Percentiles rank a stretch among this genome's conserved stretches.
These are phyloP conservation scores for Serrognathus titanus DNA, from an alignment of 2,888 invertebrate genomes.

Conservation along the genomic window DNA sequence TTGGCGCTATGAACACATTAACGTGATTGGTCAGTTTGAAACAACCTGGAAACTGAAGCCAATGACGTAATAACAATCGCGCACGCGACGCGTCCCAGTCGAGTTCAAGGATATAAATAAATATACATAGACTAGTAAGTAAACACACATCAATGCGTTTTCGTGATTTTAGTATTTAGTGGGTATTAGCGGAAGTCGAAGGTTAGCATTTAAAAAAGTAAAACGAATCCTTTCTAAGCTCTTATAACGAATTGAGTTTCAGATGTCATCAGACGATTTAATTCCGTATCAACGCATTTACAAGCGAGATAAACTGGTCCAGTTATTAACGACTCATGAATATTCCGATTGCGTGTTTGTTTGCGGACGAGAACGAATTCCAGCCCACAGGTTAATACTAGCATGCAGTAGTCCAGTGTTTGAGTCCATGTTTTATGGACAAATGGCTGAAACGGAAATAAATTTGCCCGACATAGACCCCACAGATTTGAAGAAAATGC, in stretches of 20 bases:
- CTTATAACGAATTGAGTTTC: constrained; percentile 9
- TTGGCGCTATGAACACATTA: background rate
- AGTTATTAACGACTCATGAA: constrained; percentile 24
- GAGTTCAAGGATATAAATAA: constrained; percentile 37
- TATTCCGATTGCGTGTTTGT: constrained; percentile 57
- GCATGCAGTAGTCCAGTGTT: constrained; percentile 67
- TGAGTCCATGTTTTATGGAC: constrained; percentile 66
- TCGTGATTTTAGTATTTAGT: background rate
- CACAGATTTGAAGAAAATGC: constrained; percentile 57
- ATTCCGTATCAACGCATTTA: constrained; percentile 12
- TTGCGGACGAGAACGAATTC: constrained; percentile 52
- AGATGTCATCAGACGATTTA: constrained; percentile 21
- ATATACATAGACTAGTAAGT: constrained; percentile 20
- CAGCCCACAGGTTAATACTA: constrained; percentile 61
- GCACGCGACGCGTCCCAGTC: constrained; percentile 34
- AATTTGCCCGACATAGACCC: constrained; percentile 59
- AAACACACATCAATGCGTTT: constrained; percentile 9
- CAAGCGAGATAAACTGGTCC: constrained; percentile 20
- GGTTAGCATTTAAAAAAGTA: background rate
- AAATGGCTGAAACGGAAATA: constrained; percentile 52
- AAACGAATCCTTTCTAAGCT: background rate
- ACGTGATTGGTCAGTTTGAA: background rate
- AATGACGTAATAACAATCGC: constrained; percentile 16
- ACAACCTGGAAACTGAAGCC: background rate
- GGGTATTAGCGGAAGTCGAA: background rate